Evolutionary conservation across 2,888 invertebrate genomes (phyloP), one percentile per base, ranked within the genome.

Genomic region (Leucophora obtusa): DNA sequence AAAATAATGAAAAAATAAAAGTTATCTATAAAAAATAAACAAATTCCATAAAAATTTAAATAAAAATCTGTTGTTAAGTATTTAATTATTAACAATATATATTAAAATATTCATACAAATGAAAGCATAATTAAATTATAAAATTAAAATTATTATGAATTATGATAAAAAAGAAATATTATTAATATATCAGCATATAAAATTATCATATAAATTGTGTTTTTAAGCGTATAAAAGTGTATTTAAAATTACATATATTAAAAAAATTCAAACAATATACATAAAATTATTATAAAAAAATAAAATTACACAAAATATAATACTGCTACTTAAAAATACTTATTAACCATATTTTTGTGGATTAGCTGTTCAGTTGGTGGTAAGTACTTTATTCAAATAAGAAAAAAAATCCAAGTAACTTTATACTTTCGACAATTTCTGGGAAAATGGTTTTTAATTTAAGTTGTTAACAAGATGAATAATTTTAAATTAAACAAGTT

Each of bases 291-390:
- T 11, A 38, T 11, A 38, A 38, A 38, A 1, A 35, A 35, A 35
- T 5, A 35, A 21, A 28, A 6, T 28, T 7, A 28, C 3, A 7
- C 7, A 28, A 28, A 3, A 38, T 38, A 38, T 38, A 11, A 11
- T 11, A 10, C 2, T n/a, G n/a, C 43, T n/a, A 47, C 43, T 47
- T 47, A 5, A 1, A 47, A 47, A 15, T 47, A 28, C 6, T 28
- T 28, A 28, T n/a, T 17, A 59, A 7, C 38, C 33, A 47, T 47
- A 43, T 71, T 66, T 28, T 18, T 75, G 35, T 63, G 78, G 78
- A 78, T 72, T 72, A 72, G 78, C 78, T 24, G 78, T 38, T 24
- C 28, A n/a, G 47, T 0, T 54, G 0, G 5, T 24, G 70, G 71
- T 77, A 66, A 71, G 77, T 58, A 24, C 5, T 24, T 24, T 28